phyloP scores from a whole-genome alignment of 2,888 invertebrate species.

The Tholera decimalis region DNA sequence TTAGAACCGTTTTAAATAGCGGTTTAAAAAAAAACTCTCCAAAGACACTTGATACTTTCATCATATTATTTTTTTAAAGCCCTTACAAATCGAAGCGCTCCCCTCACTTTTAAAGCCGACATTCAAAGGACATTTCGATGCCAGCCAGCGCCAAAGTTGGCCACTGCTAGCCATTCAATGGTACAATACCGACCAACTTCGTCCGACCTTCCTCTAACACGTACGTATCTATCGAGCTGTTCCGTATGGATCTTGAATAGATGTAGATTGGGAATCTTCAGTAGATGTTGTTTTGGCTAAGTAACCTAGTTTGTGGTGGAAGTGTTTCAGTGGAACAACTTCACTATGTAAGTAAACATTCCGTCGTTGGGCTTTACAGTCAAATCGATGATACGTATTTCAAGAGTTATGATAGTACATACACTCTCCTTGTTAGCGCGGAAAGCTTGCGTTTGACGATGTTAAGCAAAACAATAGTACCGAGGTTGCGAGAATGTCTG shows the following conservation, averaged over 20 bases:
- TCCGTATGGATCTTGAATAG: constrained; percentile 40
- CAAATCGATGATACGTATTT: constrained; percentile 6
- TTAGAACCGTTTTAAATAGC: too few relatives aligned
- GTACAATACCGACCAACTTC: constrained; percentile 62
- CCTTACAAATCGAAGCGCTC: neutral
- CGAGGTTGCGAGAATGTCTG: too few relatives aligned
- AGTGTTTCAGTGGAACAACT: constrained; percentile 4
- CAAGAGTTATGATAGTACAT: neutral
- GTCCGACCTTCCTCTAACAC: constrained; percentile 38
- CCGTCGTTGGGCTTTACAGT: constrained; percentile 1
- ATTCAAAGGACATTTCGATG: constrained; percentile 23
- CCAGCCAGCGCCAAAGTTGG: constrained; percentile 49
- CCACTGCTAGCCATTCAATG: constrained; percentile 55
- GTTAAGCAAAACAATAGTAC: too few relatives aligned
- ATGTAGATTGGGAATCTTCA: constrained; percentile 38
- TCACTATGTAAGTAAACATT: neutral
- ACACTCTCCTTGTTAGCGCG: too few relatives aligned
- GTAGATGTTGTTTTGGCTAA: constrained; percentile 38
- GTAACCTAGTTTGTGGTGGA: constrained; percentile 22
- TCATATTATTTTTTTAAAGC: neutral
- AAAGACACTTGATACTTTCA: neutral
- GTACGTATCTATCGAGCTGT: constrained; percentile 54
- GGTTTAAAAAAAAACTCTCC: too few relatives aligned
- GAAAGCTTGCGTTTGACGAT: too few relatives aligned
- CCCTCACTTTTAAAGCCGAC: constrained; percentile 25